Evolutionary conservation across 2,113 vertebrate genomes (phyloP), one percentile per base, ranked within the genome.

Genomic region (Trogon melanurus): DNA sequence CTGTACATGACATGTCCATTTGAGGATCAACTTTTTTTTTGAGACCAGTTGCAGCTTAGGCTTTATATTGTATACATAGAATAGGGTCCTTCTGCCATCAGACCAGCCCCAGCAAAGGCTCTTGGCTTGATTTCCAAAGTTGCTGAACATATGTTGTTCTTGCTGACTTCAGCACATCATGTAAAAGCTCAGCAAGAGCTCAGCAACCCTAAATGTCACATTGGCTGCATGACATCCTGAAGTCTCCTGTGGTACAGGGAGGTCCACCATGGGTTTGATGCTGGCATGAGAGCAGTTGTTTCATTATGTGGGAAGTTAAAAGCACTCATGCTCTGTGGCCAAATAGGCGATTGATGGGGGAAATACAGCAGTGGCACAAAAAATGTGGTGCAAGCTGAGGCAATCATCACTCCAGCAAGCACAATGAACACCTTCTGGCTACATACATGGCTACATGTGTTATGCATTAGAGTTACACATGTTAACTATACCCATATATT

Each of bases 381-480:
- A 94, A 93, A 96, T 95, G 93, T 94, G 93, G 93, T 97, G 97
- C 92, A 94, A 94, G 87, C 97, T 96, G 96, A 97, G 91, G 91
- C 90, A 97, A 93, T 97, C 95, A 95, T 95, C 96, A 95, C 96
- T 96, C 93, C 66, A 88, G 90, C 72, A 89, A 94, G 80, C 90
- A 97, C 96, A 96, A 93, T 96, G 95, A 95, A 94, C 96, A 95
- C 93, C 95, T 97, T 97, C 93, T 97, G 96, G 96, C 91, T 96
- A 95, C 95, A 96, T 95, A 93, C 78, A 92, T 95, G 94, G 97
- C 79, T 94, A 91, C 96, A 97, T 97, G 91, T 97, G 96, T 95
- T 97, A 90, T 89, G 92, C 93, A 54, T 97, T 97, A 97, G 85
- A 89, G 73, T 67, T 93, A 97, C 97, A 96, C 91, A 96, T 97